Percentiles rank a stretch among this genome's conserved stretches.
Conservation (phyloP, 2,888 invertebrate genomes). For the Aleiodes alternator region DNA sequence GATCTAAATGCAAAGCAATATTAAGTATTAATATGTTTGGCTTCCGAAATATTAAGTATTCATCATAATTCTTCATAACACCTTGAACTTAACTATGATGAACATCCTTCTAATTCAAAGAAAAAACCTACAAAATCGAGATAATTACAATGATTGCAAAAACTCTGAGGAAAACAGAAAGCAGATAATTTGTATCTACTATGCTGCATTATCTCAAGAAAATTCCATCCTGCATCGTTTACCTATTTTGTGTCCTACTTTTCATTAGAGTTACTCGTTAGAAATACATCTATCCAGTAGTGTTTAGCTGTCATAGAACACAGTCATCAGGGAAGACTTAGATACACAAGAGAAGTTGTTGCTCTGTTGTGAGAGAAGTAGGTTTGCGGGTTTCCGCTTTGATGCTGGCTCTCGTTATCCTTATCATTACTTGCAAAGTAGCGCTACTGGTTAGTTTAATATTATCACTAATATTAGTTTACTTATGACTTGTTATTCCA, state of each 20-base stretch:
- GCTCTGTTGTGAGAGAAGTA: constrained; percentile 48
- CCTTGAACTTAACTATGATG: too few relatives aligned
- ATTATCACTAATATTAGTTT: constrained; percentile 22
- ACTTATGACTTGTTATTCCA: constrained; percentile 10
- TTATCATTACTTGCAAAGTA: constrained; percentile 43
- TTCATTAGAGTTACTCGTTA: constrained; percentile 50
- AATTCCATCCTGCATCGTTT: constrained; percentile 14
- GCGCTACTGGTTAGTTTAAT: constrained; percentile 32
- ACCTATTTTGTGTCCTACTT: constrained; percentile 30
- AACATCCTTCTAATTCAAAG: too few relatives aligned
- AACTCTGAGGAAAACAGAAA: too few relatives aligned
- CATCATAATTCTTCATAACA: too few relatives aligned
- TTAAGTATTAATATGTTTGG: too few relatives aligned
- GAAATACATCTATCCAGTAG: constrained; percentile 44
- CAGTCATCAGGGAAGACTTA: constrained; percentile 27
- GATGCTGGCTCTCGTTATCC: constrained; percentile 55
- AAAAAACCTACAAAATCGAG: too few relatives aligned
- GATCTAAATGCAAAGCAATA: too few relatives aligned
- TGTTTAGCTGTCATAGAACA: constrained; percentile 41
- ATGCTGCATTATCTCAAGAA: too few relatives aligned
- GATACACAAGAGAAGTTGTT: constrained; percentile 9
- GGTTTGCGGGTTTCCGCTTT: constrained; percentile 55
- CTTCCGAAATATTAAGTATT: too few relatives aligned
- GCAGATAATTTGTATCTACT: too few relatives aligned
- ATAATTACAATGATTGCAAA: too few relatives aligned